These are phyloP conservation scores for Atrichornis clamosus DNA, from an alignment of 2,113 vertebrate genomes.

Conservation along the genomic window DNA sequence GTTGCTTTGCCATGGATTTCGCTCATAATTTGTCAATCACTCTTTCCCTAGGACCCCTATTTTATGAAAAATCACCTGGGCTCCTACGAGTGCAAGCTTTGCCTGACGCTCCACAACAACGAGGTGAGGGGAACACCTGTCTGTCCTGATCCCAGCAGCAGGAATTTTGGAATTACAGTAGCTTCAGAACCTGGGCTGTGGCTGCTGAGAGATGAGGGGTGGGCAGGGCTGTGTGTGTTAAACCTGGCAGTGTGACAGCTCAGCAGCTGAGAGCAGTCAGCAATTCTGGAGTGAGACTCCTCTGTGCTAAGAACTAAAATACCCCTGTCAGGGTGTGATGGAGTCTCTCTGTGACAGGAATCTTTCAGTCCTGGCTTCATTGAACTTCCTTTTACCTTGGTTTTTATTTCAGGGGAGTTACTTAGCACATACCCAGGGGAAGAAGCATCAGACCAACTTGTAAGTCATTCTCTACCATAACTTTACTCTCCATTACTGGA, in stretches of 20 bases:
- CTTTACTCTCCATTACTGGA: not conserved
- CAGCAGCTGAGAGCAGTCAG: not conserved
- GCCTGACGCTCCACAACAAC: conserved; percentile 96
- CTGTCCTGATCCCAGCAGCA: not conserved
- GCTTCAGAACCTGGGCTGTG: not conserved
- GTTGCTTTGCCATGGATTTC: not conserved
- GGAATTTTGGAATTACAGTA: not conserved
- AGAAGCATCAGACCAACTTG: conserved; percentile 98
- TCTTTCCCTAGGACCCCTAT: conserved; percentile 84
- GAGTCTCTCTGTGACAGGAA: not conserved
- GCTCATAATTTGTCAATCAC: not conserved
- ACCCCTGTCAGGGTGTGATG: not conserved
- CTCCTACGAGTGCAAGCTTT: conserved; percentile 97
- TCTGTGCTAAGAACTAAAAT: not conserved
- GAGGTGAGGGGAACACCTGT: conserved; percentile 76
- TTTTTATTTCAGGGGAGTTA: conserved; percentile 86
- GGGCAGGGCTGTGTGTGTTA: not conserved
- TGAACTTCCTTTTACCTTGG: not conserved
- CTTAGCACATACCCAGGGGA: conserved; percentile 96
- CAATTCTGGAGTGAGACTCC: not conserved
- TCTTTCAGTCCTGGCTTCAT: not conserved
- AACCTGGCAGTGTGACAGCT: not conserved
- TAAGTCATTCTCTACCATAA: conserved; percentile 64
- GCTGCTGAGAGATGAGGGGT: not conserved
- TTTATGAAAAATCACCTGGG: conserved; percentile 99